These are phyloP conservation scores for Formica exsecta DNA, from an alignment of 1,140 invertebrate species.

Conservation along the genomic window DNA sequence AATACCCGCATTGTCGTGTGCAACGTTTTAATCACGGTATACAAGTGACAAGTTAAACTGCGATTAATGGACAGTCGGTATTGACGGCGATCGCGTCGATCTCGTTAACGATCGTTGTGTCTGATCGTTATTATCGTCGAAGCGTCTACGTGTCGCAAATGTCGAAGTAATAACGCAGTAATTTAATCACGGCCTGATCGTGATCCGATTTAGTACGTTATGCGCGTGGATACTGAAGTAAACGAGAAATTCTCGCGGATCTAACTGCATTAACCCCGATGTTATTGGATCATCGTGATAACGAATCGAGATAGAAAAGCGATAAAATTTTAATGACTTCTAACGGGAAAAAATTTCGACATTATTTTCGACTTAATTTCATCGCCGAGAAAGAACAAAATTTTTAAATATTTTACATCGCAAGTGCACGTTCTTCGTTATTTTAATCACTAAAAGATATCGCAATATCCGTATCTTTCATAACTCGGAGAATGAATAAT, in stretches of 20 bases:
- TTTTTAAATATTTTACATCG: neutral
- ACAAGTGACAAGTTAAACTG: constrained; percentile 25
- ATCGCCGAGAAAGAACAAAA: neutral
- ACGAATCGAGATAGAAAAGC: neutral
- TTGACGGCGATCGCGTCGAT: neutral
- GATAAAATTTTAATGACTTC: neutral
- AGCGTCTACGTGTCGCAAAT: constrained; percentile 10
- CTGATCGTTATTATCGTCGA: constrained; percentile 30
- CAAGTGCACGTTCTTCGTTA: neutral
- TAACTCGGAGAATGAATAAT: neutral
- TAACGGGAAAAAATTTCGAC: neutral
- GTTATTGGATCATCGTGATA: neutral
- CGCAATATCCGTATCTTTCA: neutral
- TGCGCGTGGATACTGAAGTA: neutral
- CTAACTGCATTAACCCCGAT: neutral
- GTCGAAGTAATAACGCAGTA: constrained; percentile 29
- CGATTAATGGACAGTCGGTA: neutral
- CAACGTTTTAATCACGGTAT: constrained; percentile 20
- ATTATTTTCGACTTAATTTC: neutral
- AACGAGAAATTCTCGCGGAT: neutral
- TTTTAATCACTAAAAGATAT: neutral
- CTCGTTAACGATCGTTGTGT: constrained; percentile 7
- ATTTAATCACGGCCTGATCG: constrained; percentile 31
- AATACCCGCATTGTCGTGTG: neutral
- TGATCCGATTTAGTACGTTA: constrained; percentile 11